phyloP scores from a whole-genome alignment of 1,140 invertebrate genomes.

The Drosophila triauraria region DNA sequence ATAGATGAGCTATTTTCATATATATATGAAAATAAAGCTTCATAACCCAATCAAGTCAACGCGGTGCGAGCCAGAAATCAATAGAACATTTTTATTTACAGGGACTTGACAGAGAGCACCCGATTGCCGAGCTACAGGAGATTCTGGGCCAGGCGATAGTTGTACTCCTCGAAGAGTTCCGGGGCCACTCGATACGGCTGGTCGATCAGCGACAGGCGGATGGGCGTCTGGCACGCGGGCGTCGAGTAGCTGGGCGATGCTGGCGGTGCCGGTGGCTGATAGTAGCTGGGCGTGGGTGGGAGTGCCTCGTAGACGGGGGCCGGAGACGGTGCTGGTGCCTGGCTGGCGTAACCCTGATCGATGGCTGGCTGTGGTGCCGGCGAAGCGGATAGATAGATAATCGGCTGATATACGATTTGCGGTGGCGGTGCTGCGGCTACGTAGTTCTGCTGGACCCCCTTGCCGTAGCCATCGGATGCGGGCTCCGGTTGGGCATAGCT shows the following conservation, averaged over 20 bases:
- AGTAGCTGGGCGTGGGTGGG: conserved; percentile 18
- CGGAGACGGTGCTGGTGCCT: conserved; percentile 4
- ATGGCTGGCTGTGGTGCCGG: conserved; percentile 11
- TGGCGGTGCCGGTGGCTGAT: conserved; percentile 6
- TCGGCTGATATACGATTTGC: conserved; percentile 73
- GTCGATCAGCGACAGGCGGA: conserved; percentile 63
- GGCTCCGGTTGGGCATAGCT: conserved; percentile 20
- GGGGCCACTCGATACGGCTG: conserved; percentile 73
- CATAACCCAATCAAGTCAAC: neutral
- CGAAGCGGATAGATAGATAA: conserved; percentile 60
- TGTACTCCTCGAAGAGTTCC: conserved; percentile 71
- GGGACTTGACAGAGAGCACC: conserved; percentile 8
- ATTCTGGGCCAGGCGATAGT: conserved; percentile 59
- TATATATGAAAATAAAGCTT: no score
- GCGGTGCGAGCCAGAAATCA: conserved; percentile 14
- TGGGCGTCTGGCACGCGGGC: conserved; percentile 50
- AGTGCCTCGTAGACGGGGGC: conserved; percentile 26
- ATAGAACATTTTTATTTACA: conserved; percentile 69
- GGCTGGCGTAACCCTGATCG: conserved; percentile 17
- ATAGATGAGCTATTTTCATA: neutral
- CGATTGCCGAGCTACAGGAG: conserved; percentile 37
- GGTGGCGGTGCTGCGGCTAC: conserved; percentile 36
- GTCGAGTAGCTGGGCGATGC: conserved; percentile 33
- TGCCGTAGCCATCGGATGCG: conserved; percentile 32
- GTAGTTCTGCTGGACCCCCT: conserved; percentile 35